phyloP scores from a whole-genome alignment of 2,888 invertebrate genomes.

The Tuta absoluta region DNA sequence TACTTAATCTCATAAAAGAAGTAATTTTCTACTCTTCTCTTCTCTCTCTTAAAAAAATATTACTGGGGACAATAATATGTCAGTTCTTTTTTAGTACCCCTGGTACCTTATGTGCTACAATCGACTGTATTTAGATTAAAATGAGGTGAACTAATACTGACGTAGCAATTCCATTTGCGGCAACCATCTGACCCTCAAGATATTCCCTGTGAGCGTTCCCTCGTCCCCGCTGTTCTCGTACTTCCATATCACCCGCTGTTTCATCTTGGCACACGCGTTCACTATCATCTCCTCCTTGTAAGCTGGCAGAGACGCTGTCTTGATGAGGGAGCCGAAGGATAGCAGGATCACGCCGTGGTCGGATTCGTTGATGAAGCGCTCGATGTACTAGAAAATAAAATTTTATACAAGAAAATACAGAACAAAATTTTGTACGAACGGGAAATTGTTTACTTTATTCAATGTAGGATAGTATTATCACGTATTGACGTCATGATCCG shows the following conservation, averaged over 20 bases:
- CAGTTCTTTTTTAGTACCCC: too few relatives aligned
- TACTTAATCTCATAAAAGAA: too few relatives aligned
- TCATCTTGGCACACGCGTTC: slow-evolving; percentile 82
- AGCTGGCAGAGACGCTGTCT: slow-evolving; percentile 83
- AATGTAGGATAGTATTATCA: too few relatives aligned
- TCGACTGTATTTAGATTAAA: too few relatives aligned
- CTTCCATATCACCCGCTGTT: slow-evolving; percentile 89
- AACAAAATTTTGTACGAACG: too few relatives aligned
- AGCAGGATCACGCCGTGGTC: slow-evolving; percentile 86
- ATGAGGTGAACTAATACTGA: slow-evolving; percentile 53
- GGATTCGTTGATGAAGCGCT: slow-evolving; percentile 84
- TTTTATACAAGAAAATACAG: too few relatives aligned
- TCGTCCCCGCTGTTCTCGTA: slow-evolving; percentile 82
- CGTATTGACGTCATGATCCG: too few relatives aligned
- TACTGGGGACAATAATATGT: too few relatives aligned
- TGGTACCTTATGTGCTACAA: too few relatives aligned
- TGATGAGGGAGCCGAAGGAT: slow-evolving; percentile 90
- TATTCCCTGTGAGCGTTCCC: slow-evolving; percentile 67
- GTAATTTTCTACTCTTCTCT: too few relatives aligned
- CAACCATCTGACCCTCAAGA: slow-evolving; percentile 84
- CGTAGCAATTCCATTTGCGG: slow-evolving; percentile 87
- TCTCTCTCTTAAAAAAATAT: too few relatives aligned
- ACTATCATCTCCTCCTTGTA: slow-evolving; percentile 83
- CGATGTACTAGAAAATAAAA: slow-evolving; percentile 77
- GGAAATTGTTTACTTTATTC: too few relatives aligned